These are phyloP conservation scores for Ganaspis sp. DNA, from an alignment of 1,140 invertebrate species.

Conservation along the genomic window DNA sequence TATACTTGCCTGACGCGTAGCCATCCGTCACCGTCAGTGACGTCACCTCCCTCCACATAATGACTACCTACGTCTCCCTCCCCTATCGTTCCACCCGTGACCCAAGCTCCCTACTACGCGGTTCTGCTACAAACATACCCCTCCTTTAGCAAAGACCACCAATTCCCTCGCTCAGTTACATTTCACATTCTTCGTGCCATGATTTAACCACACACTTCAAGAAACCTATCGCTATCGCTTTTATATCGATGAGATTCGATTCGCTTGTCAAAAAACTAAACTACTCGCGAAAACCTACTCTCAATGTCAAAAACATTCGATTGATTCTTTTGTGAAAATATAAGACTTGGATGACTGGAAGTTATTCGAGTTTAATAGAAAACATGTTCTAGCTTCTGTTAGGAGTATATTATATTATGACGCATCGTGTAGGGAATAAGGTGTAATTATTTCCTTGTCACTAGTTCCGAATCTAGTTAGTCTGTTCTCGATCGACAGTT, in stretches of 20 bases:
- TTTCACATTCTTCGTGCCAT: constrained; percentile 38
- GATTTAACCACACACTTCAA: constrained; percentile 13
- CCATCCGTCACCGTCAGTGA: constrained; percentile 77
- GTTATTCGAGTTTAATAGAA: too few species aligned
- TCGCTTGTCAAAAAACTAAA: not conserved
- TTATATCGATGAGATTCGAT: constrained; percentile 2
- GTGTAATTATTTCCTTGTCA: too few species aligned
- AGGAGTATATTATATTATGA: too few species aligned
- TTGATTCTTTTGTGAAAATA: not conserved
- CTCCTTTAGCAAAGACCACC: constrained; percentile 23
- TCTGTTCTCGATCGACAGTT: too few species aligned
- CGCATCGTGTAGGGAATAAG: too few species aligned
- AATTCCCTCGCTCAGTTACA: constrained; percentile 33
- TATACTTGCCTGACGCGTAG: constrained; percentile 76
- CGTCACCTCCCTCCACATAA: constrained; percentile 76
- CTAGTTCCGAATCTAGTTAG: too few species aligned
- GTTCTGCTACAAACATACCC: constrained; percentile 35
- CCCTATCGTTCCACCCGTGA: constrained; percentile 17
- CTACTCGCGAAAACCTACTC: not conserved
- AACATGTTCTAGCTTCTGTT: too few species aligned
- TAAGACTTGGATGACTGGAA: not conserved
- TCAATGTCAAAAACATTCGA: constrained; percentile 17
- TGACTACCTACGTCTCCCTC: constrained; percentile 69
- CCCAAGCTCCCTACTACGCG: not conserved
- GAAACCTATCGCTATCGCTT: constrained; percentile 20